Base-by-base conservation (phyloP, 2,888 invertebrate genomes). In the Agrotis clavis region DNA sequence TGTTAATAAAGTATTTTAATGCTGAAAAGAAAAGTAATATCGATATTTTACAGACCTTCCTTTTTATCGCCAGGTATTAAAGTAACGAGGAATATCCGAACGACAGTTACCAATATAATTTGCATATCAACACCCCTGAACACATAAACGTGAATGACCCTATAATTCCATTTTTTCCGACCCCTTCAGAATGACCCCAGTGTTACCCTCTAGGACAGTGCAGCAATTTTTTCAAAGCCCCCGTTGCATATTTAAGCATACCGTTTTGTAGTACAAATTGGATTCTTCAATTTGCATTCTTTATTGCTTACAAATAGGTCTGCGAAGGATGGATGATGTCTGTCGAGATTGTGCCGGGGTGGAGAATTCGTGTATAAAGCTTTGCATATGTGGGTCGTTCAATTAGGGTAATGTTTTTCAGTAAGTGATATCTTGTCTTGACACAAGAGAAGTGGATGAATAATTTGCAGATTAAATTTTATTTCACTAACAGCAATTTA, bases 201-300 rank as follows among this genome's bases (percentile, higher is more conserved):
- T 67, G 57, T 74, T 79, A 85, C 86, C 83, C 86, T 84, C 82
- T 80, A 83, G 84, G 85, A 86, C 84, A 85, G 70, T 89, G 88
- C 90, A 87, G 88, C 85, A 86, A 81, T 90, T 91, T 91, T 91
- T 89, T 87, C 87, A 82, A 86, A 87, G 83, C 85, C 88, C 87
- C 84, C 82, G 83, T 80, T 91, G 91, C 91, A 92, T 92, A 91
- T 91, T 90, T 90, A 88, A 91, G 86, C 86, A 86, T 81, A 77
- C 78, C 87, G 88, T 90, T 90, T 90, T 90, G 89, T 88, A 87
- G 82, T 84, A 87, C 88, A 90, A 91, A 92, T 92, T 92, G 91
- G 90, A 91, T 91, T 87, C 87, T 82, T 83, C 88, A 87, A 90
- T 91, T 90, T 91, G 90, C 90, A 91, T 92, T 88, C 85, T 91